These are phyloP conservation scores for Taenaris catops DNA, from an alignment of 2,888 invertebrate genomes.

Conservation along the genomic window DNA sequence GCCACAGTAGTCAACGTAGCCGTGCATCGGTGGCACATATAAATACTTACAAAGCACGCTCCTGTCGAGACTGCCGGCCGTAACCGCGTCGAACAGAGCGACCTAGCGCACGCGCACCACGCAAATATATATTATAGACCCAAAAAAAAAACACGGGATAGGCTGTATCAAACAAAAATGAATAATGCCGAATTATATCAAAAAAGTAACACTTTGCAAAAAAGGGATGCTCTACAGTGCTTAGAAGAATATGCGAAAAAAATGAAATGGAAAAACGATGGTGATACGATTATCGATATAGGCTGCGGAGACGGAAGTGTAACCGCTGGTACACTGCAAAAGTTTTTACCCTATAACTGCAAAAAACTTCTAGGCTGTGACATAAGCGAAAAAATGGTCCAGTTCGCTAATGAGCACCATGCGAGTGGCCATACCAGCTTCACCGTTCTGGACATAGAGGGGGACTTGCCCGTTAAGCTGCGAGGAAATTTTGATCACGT, in stretches of 20 bases:
- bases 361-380: slow-evolving; percentile 82
- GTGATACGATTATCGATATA: slow-evolving; percentile 81
- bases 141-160: slow-evolving; percentile 20
- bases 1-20: slow-evolving; percentile 32
- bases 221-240: slow-evolving; percentile 75
- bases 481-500: slow-evolving; percentile 81
- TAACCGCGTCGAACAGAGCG: slow-evolving; percentile 52
- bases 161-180: slow-evolving; percentile 38
- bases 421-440: slow-evolving; percentile 63
- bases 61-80: slow-evolving; percentile 49
- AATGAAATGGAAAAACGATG: slow-evolving; percentile 75
- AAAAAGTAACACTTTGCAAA: slow-evolving; percentile 83
- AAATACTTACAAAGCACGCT: slow-evolving; percentile 54
- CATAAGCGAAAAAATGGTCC: slow-evolving; percentile 85
- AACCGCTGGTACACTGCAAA: slow-evolving; percentile 79
- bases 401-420: slow-evolving; percentile 80
- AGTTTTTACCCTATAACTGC: slow-evolving; percentile 78
- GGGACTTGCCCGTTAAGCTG: slow-evolving; percentile 64
- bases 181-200: slow-evolving; percentile 86
- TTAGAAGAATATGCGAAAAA: slow-evolving; percentile 81
- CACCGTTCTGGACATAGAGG: slow-evolving; percentile 78
- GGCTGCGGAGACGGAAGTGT: slow-evolving; percentile 89
- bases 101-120: slow-evolving; percentile 47
- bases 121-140: slow-evolving; percentile 18
- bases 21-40: slow-evolving; percentile 48